Evolutionary conservation across 2,888 invertebrate species (phyloP), one percentile per base, ranked within the genome.

Genomic region (Torymus aiolomorphi): DNA sequence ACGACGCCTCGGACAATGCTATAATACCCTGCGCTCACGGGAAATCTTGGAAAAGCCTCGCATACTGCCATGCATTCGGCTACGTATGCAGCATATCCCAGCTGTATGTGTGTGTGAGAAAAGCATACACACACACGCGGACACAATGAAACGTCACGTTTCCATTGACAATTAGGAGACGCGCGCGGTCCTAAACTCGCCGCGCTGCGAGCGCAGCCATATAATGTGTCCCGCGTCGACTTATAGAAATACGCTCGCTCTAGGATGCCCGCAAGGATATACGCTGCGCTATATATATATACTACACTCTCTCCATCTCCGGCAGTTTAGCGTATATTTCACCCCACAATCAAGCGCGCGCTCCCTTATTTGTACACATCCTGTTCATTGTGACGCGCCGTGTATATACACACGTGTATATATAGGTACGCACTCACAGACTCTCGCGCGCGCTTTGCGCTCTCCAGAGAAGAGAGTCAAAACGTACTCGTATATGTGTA

Each of bases 311-410:
- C 42, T 42, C 42, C 42, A 42, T 42, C 42, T 42, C 42, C 42
- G 59, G 72, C 84, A 86, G 85, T 88, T 88, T 87, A 88, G 86
- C 87, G 84, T 87, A 88, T 87, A 88, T 87, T 88, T 88, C 87
- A 88, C 84, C 86, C 87, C 85, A 87, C 87, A 88, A 89, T 88
- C 88, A 85, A 83, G n/a, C 72, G 20, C 52, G n/a, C 73, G 81
- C 87, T 88, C 88, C 88, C 89, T 88, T 89, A 90, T 90, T 90
- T 90, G 90, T 90, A 90, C 88, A 90, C 89, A 90, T 90, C 90
- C 90, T 89, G 90, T 88, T 84, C 87, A 89, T 90, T 90, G 90
- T 90, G 85, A 83, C 78, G 85, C 82, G 80, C 83, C 42, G 42
- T 42, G 8, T 8, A 10, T 42, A 10, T 42, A 8, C 8, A 10